phyloP scores from a whole-genome alignment of 2,113 vertebrate genomes.

The Lontra canadensis region DNA sequence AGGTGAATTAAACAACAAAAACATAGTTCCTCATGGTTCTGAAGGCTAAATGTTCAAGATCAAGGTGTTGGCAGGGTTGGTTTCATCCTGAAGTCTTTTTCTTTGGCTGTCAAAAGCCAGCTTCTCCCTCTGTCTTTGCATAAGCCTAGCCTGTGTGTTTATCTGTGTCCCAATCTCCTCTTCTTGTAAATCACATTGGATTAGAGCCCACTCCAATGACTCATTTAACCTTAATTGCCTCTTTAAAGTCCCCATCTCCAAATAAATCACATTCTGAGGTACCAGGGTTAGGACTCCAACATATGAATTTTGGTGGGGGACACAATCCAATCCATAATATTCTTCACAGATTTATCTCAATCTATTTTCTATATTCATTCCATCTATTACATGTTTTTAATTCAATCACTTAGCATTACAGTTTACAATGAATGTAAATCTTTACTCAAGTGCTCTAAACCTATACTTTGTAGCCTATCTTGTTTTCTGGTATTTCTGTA shows the following conservation, averaged over 20 bases:
- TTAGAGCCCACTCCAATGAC: background rate
- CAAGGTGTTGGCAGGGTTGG: background rate
- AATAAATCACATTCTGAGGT: background rate
- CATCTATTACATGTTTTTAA: slow-evolving; percentile 8
- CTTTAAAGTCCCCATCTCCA: background rate
- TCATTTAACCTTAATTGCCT: background rate
- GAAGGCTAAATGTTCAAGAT: background rate
- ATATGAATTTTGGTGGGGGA: background rate
- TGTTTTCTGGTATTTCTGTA: slow-evolving; percentile 32
- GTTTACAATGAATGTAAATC: background rate
- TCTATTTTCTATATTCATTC: background rate
- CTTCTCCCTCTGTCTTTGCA: background rate
- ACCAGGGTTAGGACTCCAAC: background rate
- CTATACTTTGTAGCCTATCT: background rate
- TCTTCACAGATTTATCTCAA: background rate
- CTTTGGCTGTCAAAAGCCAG: too few relatives aligned
- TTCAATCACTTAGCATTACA: background rate
- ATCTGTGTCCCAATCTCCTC: background rate
- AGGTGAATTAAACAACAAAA: background rate
- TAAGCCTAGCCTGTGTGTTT: background rate
- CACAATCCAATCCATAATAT: background rate
- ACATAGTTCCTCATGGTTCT: background rate
- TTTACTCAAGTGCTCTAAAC: background rate
- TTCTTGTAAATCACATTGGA: background rate
- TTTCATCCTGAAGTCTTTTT: background rate